Percentiles rank a stretch among this genome's conserved stretches.
Conservation (phyloP, 2,113 vertebrate species). For the Empidonax traillii region DNA sequence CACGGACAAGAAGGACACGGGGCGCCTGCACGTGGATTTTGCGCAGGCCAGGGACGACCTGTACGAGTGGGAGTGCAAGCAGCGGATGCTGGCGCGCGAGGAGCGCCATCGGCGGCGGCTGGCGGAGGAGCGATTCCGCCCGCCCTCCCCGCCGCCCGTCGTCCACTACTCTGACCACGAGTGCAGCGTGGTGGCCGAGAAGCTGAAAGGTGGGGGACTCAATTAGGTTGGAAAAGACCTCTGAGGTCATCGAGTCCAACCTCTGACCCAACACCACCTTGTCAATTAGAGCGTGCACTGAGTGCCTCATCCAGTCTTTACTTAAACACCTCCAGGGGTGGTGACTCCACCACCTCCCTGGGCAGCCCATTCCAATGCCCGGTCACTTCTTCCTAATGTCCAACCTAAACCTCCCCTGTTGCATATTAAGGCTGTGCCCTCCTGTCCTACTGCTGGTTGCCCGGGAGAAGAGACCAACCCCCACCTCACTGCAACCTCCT, state of each 20-base stretch:
- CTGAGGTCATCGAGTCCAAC: not conserved
- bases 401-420: not conserved
- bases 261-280: not conserved
- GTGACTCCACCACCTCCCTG: not conserved
- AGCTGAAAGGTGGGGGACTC: conserved; percentile 87
- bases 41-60: conserved; percentile 94
- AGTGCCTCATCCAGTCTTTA: not conserved
- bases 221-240: not conserved
- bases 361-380: not conserved
- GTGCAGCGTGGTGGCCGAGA: conserved; percentile 90
- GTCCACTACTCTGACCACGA: conserved; percentile 96
- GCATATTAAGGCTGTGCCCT: not conserved
- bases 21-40: conserved; percentile 93
- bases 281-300: not conserved
- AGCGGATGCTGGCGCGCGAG: conserved; percentile 92
- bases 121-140: conserved; percentile 87
- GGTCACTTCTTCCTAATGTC: not conserved
- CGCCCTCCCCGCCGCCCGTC: conserved; percentile 89
- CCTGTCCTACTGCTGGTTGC: not conserved
- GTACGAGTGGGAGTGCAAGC: conserved; percentile 97
- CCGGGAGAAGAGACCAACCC: not conserved
- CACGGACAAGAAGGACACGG: conserved; percentile 94
- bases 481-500: not conserved
- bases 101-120: conserved; percentile 89
- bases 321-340: not conserved